A percentile compares a stretch with the other conserved stretches of the same genome.
Conservation (phyloP, 2,888 invertebrate species). For the Amphipoea lucens region DNA sequence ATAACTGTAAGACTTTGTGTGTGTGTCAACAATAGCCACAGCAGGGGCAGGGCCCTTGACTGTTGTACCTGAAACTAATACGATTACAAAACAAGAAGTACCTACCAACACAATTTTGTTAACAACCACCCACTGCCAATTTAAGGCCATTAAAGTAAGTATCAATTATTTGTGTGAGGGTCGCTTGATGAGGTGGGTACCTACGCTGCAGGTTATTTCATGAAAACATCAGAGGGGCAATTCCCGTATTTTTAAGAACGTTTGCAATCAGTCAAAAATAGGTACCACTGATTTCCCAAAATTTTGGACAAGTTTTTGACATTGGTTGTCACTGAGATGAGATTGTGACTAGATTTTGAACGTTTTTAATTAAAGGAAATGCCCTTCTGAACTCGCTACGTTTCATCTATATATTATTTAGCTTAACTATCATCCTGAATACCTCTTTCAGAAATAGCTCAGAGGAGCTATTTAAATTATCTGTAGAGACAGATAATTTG, state of each 20-base stretch:
- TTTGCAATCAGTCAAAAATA: neutral
- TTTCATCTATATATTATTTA: neutral
- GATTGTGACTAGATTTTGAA: neutral
- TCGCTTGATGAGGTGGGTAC: slow-evolving; percentile 8
- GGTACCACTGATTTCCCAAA: neutral
- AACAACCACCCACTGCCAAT: slow-evolving; percentile 22
- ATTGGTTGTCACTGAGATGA: neutral
- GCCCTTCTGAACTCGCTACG: too few relatives aligned
- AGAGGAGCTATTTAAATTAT: too few relatives aligned
- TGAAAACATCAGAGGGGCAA: neutral
- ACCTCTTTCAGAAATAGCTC: neutral
- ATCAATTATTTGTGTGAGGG: slow-evolving; percentile 16
- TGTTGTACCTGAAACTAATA: neutral
- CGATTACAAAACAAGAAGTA: slow-evolving; percentile 12
- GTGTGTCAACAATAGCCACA: slow-evolving; percentile 44
- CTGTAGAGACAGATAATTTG: neutral
- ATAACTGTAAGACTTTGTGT: slow-evolving; percentile 66
- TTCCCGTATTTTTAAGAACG: neutral
- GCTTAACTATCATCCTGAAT: too few relatives aligned
- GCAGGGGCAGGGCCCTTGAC: slow-evolving; percentile 18
- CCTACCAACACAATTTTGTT: slow-evolving; percentile 8
- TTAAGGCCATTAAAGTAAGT: slow-evolving; percentile 20
- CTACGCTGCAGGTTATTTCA: neutral
- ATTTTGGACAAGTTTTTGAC: neutral
- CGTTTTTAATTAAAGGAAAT: neutral